These are phyloP conservation scores for Enteromius unitaeniatus DNA, from an alignment of 2,797 vertebrate genomes.

Conservation along the genomic window DNA sequence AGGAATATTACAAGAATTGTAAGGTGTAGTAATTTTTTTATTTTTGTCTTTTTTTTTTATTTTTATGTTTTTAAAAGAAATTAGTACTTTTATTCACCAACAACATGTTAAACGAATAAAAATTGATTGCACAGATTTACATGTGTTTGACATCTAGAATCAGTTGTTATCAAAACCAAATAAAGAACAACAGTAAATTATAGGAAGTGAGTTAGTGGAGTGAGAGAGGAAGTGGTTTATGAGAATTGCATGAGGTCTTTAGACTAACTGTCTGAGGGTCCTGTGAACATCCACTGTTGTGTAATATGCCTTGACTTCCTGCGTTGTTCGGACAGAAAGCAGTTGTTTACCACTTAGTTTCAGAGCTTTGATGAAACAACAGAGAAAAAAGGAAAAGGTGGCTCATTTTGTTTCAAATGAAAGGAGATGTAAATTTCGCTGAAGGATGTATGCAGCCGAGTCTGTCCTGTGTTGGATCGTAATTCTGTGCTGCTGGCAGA, in stretches of 20 bases:
- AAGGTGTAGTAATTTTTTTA: too few relatives aligned
- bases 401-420: background rate
- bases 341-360: background rate
- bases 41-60: too few relatives aligned
- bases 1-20: too few relatives aligned
- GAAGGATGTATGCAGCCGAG: constrained; percentile 1
- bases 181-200: background rate
- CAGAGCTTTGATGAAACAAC: background rate
- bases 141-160: too few relatives aligned
- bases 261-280: background rate
- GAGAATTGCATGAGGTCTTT: background rate
- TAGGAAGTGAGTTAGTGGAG: constrained; percentile 22
- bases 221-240: constrained; percentile 40
- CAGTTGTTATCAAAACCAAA: background rate
- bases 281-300: constrained; percentile 28
- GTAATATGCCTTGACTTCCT: constrained; percentile 35
- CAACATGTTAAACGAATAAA: too few relatives aligned
- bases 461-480: constrained; percentile 25
- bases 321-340: background rate
- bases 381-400: background rate
- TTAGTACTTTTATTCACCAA: too few relatives aligned
- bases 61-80: too few relatives aligned
- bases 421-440: background rate
- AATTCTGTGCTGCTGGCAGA: constrained; percentile 2
- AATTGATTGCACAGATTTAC: too few relatives aligned